These are phyloP conservation scores for Saccostrea glomerata DNA, from an alignment of 1,140 invertebrate species.

Conservation along the genomic window DNA sequence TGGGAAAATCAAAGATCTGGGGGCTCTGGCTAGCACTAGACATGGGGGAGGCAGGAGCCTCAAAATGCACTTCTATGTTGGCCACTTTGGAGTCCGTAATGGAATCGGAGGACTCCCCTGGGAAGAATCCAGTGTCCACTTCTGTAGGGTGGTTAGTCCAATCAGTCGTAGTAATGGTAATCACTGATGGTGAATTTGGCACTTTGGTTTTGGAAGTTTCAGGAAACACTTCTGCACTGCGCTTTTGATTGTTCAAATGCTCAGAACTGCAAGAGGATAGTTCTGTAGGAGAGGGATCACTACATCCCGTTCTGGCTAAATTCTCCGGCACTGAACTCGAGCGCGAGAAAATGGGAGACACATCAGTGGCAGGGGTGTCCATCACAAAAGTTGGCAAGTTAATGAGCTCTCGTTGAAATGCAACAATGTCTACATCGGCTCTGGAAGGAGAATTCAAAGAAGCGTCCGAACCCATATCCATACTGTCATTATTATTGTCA, in stretches of 20 bases:
- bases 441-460: slow-evolving; percentile 52
- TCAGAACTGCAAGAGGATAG: slow-evolving; percentile 49
- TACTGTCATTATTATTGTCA: slow-evolving; percentile 51
- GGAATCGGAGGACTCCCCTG: slow-evolving; percentile 57
- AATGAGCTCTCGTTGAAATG: slow-evolving; percentile 77
- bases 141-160: slow-evolving; percentile 56
- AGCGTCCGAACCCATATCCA: slow-evolving; percentile 49
- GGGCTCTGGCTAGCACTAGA: slow-evolving; percentile 74
- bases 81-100: slow-evolving; percentile 60
- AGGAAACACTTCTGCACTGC: slow-evolving; percentile 38
- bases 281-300: slow-evolving; percentile 44
- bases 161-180: slow-evolving; percentile 74
- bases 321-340: slow-evolving; percentile 77
- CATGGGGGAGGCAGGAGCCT: slow-evolving; percentile 73
- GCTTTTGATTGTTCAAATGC: slow-evolving; percentile 45
- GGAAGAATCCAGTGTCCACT: slow-evolving; percentile 53
- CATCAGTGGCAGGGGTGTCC: slow-evolving; percentile 72
- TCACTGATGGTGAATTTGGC: slow-evolving; percentile 64
- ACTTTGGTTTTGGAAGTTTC: slow-evolving; percentile 41
- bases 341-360: slow-evolving; percentile 74
- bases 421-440: slow-evolving; percentile 73
- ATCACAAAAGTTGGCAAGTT: slow-evolving; percentile 79
- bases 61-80: slow-evolving; percentile 76
- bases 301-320: slow-evolving; percentile 63
- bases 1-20: slow-evolving; percentile 71